A percentile compares a stretch with the other conserved stretches of the same genome.
Conservation (phyloP, 2,797 vertebrate genomes). For the Capromys pilorides region DNA sequence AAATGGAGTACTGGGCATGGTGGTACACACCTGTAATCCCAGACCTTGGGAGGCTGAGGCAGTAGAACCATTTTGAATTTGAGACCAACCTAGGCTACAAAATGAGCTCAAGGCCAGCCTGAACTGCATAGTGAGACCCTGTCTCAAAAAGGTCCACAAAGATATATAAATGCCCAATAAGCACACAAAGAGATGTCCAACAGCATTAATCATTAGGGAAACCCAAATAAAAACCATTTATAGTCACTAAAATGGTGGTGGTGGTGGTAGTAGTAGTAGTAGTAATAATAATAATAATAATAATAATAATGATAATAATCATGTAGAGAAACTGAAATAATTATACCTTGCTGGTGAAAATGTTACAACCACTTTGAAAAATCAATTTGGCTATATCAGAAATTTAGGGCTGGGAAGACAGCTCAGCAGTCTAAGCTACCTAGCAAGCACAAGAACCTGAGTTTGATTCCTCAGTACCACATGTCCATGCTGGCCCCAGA, state of each 20-base stretch:
- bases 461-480: too few species aligned
- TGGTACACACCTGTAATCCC: too few species aligned
- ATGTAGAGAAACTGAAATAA: not conserved
- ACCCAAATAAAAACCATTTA: not conserved
- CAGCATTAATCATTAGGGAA: not conserved
- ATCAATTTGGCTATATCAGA: not conserved
- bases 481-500: too few species aligned
- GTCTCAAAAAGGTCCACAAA: not conserved
- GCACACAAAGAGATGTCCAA: not conserved
- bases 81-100: too few species aligned
- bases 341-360: not conserved
- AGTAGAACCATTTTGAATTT: too few species aligned
- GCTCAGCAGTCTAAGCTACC: too few species aligned
- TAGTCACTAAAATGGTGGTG: not conserved
- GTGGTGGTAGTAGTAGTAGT: too few species aligned
- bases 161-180: not conserved
- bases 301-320: not conserved
- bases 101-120: too few species aligned
- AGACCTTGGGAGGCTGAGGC: too few species aligned
- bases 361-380: not conserved
- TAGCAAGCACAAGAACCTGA: too few species aligned
- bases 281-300: not conserved
- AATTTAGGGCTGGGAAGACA: not conserved
- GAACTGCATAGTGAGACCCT: too few species aligned
- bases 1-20: not conserved